Conservation (phyloP, 2,113 vertebrate genomes). For the Oreochromis tanganicae region DNA sequence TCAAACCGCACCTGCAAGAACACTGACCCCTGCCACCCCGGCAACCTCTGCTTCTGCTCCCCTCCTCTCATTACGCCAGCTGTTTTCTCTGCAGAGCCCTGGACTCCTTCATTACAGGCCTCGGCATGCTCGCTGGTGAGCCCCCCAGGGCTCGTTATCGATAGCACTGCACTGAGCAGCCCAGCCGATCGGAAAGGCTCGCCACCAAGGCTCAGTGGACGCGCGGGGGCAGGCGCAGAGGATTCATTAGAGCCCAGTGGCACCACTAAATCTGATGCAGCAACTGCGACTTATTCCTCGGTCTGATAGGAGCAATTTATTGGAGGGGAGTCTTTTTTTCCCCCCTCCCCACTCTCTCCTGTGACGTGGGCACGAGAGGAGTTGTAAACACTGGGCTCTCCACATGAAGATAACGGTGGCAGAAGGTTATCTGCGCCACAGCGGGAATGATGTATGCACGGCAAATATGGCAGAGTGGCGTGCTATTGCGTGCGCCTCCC, state of each 20-base stretch:
- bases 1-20: neutral
- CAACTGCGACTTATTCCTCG: constrained; percentile 30
- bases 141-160: constrained; percentile 56
- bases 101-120: constrained; percentile 46
- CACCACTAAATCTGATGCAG: constrained; percentile 41
- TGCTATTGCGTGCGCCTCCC: neutral
- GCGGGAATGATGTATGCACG: constrained; percentile 32
- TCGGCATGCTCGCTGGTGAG: neutral
- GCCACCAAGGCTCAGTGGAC: neutral
- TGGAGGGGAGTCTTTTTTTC: neutral
- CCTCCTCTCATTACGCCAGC: constrained; percentile 44
- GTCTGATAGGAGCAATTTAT: constrained; percentile 47
- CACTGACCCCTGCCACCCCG: constrained; percentile 10
- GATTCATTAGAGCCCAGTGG: constrained; percentile 55
- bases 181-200: constrained; percentile 20
- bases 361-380: constrained; percentile 38
- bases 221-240: constrained; percentile 15
- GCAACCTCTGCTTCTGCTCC: neutral
- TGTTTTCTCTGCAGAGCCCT: constrained; percentile 28
- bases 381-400: constrained; percentile 38
- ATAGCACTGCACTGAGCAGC: constrained; percentile 35
- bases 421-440: constrained; percentile 40
- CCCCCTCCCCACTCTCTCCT: neutral
- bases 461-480: constrained; percentile 5
- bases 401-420: constrained; percentile 37